phyloP scores from a whole-genome alignment of 2,888 invertebrate genomes.

The Xestoiulus laeticollis region DNA sequence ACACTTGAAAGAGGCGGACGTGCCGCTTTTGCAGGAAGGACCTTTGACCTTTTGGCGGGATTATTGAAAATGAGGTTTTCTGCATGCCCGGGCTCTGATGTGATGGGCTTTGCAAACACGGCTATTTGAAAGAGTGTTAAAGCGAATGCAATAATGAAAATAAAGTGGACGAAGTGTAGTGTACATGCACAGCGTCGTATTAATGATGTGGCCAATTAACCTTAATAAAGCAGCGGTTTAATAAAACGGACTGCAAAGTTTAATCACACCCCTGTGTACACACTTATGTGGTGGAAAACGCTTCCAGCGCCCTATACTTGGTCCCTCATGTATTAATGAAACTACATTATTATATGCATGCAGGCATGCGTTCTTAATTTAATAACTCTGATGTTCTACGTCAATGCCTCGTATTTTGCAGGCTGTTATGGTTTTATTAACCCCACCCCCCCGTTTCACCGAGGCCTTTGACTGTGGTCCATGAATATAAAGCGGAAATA shows the following conservation, averaged over 20 bases:
- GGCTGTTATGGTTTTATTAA: constrained; percentile 34
- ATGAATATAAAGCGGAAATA: not conserved
- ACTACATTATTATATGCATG: not conserved
- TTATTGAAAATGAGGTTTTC: constrained; percentile 5
- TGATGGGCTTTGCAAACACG: not conserved
- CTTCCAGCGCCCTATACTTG: not conserved
- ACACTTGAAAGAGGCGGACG: not conserved
- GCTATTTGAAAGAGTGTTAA: not conserved
- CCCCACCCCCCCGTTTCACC: not conserved
- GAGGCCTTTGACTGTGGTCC: constrained; percentile 14
- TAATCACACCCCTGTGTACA: constrained; percentile 4
- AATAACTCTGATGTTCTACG: not conserved
- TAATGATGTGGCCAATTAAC: constrained; percentile 39
- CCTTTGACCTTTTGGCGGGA: constrained; percentile 11
- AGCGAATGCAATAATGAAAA: not conserved
- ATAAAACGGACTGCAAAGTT: constrained; percentile 24
- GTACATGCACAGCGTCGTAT: not conserved
- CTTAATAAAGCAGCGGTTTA: constrained; percentile 31
- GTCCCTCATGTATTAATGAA: not conserved
- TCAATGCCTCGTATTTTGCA: not conserved
- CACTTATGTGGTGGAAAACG: not conserved
- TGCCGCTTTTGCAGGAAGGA: not conserved
- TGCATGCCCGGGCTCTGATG: not conserved
- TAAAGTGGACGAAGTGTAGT: not conserved
- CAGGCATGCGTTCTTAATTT: constrained; percentile 1